Base-by-base conservation (phyloP, 2,888 invertebrate species). In the Pogonocherus hispidulus region DNA sequence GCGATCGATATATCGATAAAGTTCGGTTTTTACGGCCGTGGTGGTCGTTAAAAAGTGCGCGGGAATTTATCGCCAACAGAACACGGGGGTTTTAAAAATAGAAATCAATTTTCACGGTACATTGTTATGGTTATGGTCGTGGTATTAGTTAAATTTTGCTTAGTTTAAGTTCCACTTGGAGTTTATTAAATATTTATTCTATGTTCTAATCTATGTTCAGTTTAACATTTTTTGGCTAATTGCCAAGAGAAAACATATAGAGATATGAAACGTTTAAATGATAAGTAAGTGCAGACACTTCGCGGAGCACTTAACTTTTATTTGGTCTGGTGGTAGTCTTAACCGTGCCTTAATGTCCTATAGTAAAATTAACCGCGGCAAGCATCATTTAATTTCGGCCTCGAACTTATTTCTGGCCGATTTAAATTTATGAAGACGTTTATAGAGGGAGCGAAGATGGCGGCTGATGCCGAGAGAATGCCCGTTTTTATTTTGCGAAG, bases 381-480 rank as follows among this genome's bases (percentile, higher is more conserved):
- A 63, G 35, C 55, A 22, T 9, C 55, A 55, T 63, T 63, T 52
- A 47, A 46, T 63, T 55, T 55, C 55, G 1, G 18, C 35, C 63
- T 55, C 16, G 63, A 8, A 55, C 52, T 63, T 63, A 63, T 63
- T 63, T 55, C 46, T 47, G 52, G 55, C 47, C 35, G 37, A 41
- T 37, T 56, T 46, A 51, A 49, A 63, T 63, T 63, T 63, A 63
- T 54, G 63, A 27, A 46, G 63, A 63, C 63, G 51, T 55, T 63
- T 16, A 63, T 54, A 54, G 32, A 22, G 47, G 22, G 55, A 16
- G 22, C 23, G 11, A 20, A 14, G 37, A 27, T n/a, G 35, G 46
- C 20, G 20, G 32, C 1, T 18, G 32, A 49, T 27, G 32, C 8
- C 27, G 35, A 22, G 37, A 37, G 55, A n/a, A 32, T 20, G 44